Conservation (phyloP, 1,140 invertebrate genomes). For the Heliothis subflexa region DNA sequence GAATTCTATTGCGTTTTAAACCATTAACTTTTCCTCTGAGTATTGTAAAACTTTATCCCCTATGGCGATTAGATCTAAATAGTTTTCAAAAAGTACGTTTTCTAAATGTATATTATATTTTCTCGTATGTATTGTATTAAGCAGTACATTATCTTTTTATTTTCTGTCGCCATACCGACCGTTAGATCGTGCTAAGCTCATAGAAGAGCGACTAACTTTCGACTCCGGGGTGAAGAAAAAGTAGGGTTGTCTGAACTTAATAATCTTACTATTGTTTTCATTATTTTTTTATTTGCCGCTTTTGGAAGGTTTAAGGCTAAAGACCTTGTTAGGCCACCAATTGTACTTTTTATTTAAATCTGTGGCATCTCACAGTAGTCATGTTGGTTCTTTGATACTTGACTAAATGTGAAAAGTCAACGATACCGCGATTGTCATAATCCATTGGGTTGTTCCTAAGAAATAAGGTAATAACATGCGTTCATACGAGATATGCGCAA, state of each 20-base stretch:
- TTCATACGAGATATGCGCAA: too few relatives aligned
- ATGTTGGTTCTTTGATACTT: too few relatives aligned
- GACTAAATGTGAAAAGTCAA: too few relatives aligned
- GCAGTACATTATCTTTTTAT: conserved; percentile 45
- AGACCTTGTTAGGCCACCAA: too few relatives aligned
- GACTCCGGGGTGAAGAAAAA: conserved; percentile 61
- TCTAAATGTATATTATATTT: conserved; percentile 30
- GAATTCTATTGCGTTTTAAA: conserved; percentile 44
- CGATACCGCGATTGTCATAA: too few relatives aligned
- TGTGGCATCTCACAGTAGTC: too few relatives aligned
- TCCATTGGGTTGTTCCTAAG: too few relatives aligned
- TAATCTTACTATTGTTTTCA: too few relatives aligned
- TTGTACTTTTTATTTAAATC: too few relatives aligned
- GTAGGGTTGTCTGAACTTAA: conserved; percentile 59
- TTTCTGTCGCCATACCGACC: conserved; percentile 46
- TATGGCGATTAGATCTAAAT: conserved; percentile 34
- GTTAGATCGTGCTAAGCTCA: conserved; percentile 51
- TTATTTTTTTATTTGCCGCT: neutral
- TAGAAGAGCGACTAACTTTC: conserved; percentile 49
- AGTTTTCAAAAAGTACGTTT: conserved; percentile 24
- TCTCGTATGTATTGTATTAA: conserved; percentile 42
- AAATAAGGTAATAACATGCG: too few relatives aligned
- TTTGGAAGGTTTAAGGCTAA: too few relatives aligned
- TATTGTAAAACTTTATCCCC: conserved; percentile 31
- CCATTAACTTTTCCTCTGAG: neutral